A percentile compares a stretch with the other conserved stretches of the same genome.
Conservation (phyloP, 2,797 vertebrate species). For the Arctocebus calabarensis region DNA sequence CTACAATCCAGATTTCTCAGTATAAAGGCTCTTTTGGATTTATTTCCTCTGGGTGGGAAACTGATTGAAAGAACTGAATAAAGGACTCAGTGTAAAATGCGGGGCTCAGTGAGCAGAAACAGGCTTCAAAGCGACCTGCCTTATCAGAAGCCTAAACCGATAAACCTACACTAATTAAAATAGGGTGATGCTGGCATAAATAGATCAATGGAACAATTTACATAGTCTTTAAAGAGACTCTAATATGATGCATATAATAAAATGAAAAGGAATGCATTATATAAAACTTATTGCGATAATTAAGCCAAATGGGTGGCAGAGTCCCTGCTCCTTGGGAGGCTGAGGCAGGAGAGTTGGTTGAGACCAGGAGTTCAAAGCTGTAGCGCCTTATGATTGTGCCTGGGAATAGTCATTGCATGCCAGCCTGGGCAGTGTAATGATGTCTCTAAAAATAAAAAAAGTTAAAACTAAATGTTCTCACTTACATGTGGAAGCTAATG, state of each 20-base stretch:
- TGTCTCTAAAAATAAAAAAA: neutral
- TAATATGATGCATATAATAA: constrained; percentile 47
- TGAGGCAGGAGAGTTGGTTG: neutral
- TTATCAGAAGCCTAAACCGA: constrained; percentile 55
- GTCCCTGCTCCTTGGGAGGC: neutral
- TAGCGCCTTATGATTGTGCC: neutral
- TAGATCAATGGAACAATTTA: constrained; percentile 49
- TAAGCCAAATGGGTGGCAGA: neutral
- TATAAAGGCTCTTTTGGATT: neutral
- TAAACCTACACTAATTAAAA: constrained; percentile 66
- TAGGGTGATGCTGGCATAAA: constrained; percentile 30
- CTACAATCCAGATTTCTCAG: neutral
- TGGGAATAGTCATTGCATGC: neutral
- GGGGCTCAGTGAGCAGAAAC: constrained; percentile 25
- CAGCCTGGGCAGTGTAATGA: neutral
- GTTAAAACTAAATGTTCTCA: neutral
- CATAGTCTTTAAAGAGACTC: constrained; percentile 58
- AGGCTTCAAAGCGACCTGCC: constrained; percentile 21
- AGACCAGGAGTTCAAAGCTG: neutral
- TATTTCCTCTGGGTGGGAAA: constrained; percentile 37
- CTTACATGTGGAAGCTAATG: neutral
- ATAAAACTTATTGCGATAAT: constrained; percentile 25
- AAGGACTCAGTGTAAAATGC: constrained; percentile 25
- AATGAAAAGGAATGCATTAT: constrained; percentile 59
- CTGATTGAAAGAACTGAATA: constrained; percentile 12